A percentile compares a stretch with the other conserved stretches of the same genome.
Conservation (phyloP, 2,888 invertebrate genomes). For the Pristionchus entomophagus region DNA sequence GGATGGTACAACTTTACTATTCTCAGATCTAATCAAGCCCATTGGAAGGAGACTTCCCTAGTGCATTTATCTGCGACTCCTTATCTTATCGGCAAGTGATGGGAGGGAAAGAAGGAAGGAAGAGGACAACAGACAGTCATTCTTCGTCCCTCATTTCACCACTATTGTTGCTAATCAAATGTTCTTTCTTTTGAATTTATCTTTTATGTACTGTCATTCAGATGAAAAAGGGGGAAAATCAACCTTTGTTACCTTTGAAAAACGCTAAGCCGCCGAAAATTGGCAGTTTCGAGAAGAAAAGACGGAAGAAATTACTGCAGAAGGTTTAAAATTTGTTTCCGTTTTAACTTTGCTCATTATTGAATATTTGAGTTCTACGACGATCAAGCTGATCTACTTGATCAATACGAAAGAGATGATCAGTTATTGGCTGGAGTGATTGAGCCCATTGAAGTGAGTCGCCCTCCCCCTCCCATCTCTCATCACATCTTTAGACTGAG, state of each 20-base stretch:
- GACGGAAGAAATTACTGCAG: slow-evolving; percentile 49
- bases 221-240: slow-evolving; percentile 8
- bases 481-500: slow-evolving; percentile 51
- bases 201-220: background rate
- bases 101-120: background rate
- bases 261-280: slow-evolving; percentile 77
- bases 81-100: slow-evolving; percentile 25
- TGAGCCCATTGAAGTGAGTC: slow-evolving; percentile 50
- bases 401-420: slow-evolving; percentile 58
- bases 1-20: background rate
- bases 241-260: slow-evolving; percentile 82
- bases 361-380: slow-evolving; percentile 57
- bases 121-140: background rate
- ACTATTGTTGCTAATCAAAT: background rate
- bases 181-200: background rate
- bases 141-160: slow-evolving; percentile 31
- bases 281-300: slow-evolving; percentile 51
- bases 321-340: slow-evolving; percentile 22
- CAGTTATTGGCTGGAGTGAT: slow-evolving; percentile 54
- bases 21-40: background rate
- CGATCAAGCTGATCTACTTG: slow-evolving; percentile 54
- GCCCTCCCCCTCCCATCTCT: background rate
- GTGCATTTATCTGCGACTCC: slow-evolving; percentile 14
- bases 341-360: background rate
- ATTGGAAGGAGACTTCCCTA: background rate